Base-by-base conservation (phyloP, 92 coral and sea anemone genomes). In the Palythoa heliodiscus region DNA sequence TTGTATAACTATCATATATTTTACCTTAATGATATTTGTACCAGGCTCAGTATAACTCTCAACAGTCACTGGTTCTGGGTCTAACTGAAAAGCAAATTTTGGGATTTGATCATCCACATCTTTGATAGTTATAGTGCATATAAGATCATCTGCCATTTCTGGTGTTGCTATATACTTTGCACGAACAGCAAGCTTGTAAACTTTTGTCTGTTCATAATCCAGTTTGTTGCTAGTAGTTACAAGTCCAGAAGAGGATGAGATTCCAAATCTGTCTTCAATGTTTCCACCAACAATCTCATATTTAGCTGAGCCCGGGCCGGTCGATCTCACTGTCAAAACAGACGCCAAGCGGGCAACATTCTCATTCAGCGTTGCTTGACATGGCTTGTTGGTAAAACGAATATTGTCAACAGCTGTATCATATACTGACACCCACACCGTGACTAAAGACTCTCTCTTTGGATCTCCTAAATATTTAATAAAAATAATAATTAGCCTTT, bases 271-370 rank as follows among this genome's bases (percentile, higher is more conserved):
- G 6, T 64, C 71, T 12, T 92, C 90, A 29, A 8, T 77, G 82
- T 91, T 78, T 54, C 95, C 98, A 83, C 98, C 98, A 66, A 94
- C 98, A 68, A 94, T 89, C 10, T 14, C 11, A 75, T 94, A 94
- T 13, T 63, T 22, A 64, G 87, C 89, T 8, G 75, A 52, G 83
- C 77, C 71, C 4, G 89, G 87, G 9, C 93, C 93, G 9, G 85
- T 86, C 3, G 95, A 91, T 52, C 54, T 47, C 5, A 88, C 93
- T 71, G 80, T 84, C 63, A 88, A 48, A 5, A 94, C 93, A 13
- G 22, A 70, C 5, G 92, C 47, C 77, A 89, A 86, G 37, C 3
- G 1, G 38, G 24, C 25, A 24, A 74, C 54, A 66, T 80, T 55
- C 81, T 94, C 98, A 23, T 52, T 23, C 1, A 94, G 16, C 5